A percentile compares a stretch with the other conserved stretches of the same genome.
Conservation (phyloP, 2,888 invertebrate species). For the Hyppa rectilinea region DNA sequence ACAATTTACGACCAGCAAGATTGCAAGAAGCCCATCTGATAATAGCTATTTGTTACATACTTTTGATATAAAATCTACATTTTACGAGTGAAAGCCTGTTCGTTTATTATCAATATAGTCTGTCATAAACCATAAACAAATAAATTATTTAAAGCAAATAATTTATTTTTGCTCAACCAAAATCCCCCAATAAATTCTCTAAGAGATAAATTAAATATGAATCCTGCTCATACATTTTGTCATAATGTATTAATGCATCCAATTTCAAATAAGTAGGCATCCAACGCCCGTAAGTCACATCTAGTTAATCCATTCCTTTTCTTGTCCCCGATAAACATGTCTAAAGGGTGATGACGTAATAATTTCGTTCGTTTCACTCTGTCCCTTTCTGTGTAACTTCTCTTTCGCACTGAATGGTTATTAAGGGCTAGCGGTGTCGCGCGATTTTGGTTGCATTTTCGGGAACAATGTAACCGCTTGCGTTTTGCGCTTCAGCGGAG, state of each 20-base stretch:
- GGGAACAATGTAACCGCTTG: neutral
- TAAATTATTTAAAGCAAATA: no score
- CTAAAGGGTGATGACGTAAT: conserved; percentile 72
- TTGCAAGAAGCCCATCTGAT: neutral
- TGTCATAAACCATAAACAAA: no score
- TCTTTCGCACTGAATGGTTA: conserved; percentile 39
- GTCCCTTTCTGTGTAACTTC: conserved; percentile 34
- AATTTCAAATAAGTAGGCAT: conserved; percentile 16
- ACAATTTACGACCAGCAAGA: conserved; percentile 18
- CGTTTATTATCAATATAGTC: no score
- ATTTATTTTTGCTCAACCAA: no score
- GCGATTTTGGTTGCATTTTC: conserved; percentile 14
- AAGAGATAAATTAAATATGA: neutral
- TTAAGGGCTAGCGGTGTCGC: neutral
- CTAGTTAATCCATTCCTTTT: conserved; percentile 46
- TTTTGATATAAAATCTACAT: conserved; percentile 4
- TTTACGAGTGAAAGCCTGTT: conserved; percentile 14
- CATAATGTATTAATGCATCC: neutral
- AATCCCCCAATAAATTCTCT: neutral
- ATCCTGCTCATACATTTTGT: neutral
- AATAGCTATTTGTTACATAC: neutral
- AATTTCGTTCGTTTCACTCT: conserved; percentile 66
- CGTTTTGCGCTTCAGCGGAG: neutral
- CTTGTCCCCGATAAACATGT: conserved; percentile 60
- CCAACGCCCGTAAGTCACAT: conserved; percentile 32